Conservation (phyloP, 2,797 vertebrate species). For the Linurgus olivaceus region DNA sequence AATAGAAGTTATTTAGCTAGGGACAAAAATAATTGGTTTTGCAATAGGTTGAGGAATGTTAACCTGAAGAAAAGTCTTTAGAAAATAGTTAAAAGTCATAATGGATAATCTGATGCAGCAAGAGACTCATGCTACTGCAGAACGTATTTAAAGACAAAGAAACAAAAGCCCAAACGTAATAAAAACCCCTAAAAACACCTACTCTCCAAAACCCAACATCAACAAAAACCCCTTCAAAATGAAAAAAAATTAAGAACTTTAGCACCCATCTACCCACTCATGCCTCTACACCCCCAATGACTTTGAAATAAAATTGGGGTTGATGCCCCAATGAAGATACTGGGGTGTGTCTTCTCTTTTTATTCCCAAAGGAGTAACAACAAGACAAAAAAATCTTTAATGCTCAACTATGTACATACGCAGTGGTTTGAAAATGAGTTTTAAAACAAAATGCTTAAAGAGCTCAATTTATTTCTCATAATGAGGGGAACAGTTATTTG, state of each 20-base stretch:
- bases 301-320: not conserved
- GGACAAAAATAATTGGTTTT: not conserved
- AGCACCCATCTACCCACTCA: not conserved
- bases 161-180: not conserved
- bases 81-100: not conserved
- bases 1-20: not conserved
- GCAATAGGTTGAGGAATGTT: not conserved
- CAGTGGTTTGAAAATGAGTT: not conserved
- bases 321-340: not conserved
- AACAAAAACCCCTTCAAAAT: not conserved
- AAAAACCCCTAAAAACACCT: rapidly evolving
- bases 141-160: not conserved
- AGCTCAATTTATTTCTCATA: not conserved
- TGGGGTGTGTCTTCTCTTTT: not conserved
- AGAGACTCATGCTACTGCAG: not conserved
- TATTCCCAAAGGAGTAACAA: not conserved
- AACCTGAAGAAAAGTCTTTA: not conserved
- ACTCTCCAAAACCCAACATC: not conserved
- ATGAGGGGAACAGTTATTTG: not conserved
- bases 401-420: not conserved
- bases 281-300: rapidly evolving
- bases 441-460: not conserved
- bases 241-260: not conserved
- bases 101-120: not conserved
- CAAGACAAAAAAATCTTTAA: not conserved